phyloP scores from a whole-genome alignment of 2,797 vertebrate genomes.

The Hyperoplus lanceolatus region DNA sequence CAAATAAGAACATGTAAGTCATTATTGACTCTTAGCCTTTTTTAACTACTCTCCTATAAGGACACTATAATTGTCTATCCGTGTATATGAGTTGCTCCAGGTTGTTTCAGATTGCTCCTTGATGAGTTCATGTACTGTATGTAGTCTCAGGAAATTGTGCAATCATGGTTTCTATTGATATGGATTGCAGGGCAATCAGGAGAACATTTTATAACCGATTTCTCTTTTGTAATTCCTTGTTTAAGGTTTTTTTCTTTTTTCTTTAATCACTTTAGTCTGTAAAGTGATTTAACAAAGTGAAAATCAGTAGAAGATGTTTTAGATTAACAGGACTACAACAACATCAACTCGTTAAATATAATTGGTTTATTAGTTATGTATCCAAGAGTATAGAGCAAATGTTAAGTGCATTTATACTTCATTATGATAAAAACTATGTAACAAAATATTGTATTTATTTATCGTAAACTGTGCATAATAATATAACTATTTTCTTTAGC shows the following conservation, averaged over 20 bases:
- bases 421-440: background rate
- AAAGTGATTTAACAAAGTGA: conserved; percentile 13
- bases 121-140: conserved; percentile 75
- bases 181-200: conserved; percentile 52
- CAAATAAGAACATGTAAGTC: conserved; percentile 82
- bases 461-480: background rate
- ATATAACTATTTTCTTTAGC: background rate
- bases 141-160: conserved; percentile 52
- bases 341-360: conserved; percentile 1
- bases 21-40: conserved; percentile 83
- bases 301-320: background rate
- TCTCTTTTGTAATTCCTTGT: conserved; percentile 37
- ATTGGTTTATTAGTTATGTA: background rate
- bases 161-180: conserved; percentile 51
- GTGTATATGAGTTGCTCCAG: conserved; percentile 75
- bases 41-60: conserved; percentile 83
- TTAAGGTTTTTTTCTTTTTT: background rate
- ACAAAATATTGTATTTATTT: background rate
- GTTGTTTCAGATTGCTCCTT: conserved; percentile 76
- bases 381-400: background rate
- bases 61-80: conserved; percentile 78
- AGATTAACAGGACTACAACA: background rate
- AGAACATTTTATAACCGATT: conserved; percentile 39
- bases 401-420: background rate
- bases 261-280: conserved; percentile 3